Conservation (phyloP, 2,113 vertebrate species). For the Scopus umbretta region DNA sequence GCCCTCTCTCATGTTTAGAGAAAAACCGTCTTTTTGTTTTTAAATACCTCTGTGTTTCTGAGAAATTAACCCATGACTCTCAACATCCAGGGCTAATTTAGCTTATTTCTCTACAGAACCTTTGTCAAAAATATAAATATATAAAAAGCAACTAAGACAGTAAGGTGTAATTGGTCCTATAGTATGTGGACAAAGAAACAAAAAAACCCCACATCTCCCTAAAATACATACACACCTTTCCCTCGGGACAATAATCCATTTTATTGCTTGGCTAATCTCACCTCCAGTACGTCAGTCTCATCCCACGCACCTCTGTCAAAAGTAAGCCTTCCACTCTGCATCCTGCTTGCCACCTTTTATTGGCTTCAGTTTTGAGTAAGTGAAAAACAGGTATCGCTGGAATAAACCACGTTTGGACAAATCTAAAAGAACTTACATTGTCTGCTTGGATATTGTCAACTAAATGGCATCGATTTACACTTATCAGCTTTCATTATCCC, state of each 20-base stretch:
- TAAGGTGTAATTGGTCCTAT: background rate
- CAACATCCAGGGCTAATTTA: background rate
- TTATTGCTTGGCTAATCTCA: background rate
- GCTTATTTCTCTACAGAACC: background rate
- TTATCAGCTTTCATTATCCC: background rate
- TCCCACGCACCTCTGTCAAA: background rate
- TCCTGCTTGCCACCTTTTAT: background rate
- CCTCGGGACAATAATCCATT: background rate
- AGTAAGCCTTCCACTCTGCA: background rate
- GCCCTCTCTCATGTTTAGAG: background rate
- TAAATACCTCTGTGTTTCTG: background rate
- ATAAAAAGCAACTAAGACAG: background rate
- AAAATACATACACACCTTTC: background rate
- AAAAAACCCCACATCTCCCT: background rate
- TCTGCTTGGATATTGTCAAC: background rate
- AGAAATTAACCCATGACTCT: background rate
- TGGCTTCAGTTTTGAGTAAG: background rate
- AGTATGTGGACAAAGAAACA: background rate
- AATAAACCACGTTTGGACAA: background rate
- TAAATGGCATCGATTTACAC: background rate
- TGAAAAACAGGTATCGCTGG: fast-evolving
- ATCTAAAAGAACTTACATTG: background rate
- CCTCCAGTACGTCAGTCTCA: background rate
- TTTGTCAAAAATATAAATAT: background rate
- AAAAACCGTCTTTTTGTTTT: background rate